Evolutionary conservation across 2,888 invertebrate species (phyloP).

Genomic region (Lasioglossum morio): DNA sequence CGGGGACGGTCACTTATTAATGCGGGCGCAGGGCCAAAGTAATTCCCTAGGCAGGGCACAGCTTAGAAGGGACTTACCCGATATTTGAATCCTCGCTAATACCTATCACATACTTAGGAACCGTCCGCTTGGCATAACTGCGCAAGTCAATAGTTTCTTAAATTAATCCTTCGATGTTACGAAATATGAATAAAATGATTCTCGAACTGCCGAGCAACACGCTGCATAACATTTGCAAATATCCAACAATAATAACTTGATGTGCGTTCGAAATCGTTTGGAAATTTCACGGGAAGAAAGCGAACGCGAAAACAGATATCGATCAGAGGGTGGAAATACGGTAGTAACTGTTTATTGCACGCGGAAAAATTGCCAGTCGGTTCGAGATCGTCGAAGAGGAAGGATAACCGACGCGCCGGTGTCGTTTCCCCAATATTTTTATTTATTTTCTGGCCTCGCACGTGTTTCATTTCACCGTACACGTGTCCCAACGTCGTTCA

Average conservation of each 20-base stretch:
- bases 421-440: not conserved
- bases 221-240: too few relatives aligned
- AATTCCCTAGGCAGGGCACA: conserved; percentile 72
- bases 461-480: not conserved
- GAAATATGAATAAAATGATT: not conserved
- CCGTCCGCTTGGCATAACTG: conserved; percentile 10
- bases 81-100: conserved; percentile 78
- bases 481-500: not conserved
- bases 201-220: too few relatives aligned
- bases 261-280: not conserved
- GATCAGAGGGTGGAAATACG: not conserved
- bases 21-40: conserved; percentile 81
- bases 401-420: not conserved
- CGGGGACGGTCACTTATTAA: conserved; percentile 82
- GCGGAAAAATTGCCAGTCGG: not conserved
- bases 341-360: not conserved
- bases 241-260: too few relatives aligned
- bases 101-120: conserved; percentile 65
- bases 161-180: not conserved
- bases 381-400: not conserved
- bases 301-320: not conserved
- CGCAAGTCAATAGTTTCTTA: not conserved
- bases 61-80: conserved; percentile 79
- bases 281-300: not conserved
- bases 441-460: not conserved